phyloP scores from a whole-genome alignment of 2,888 invertebrate species.

The Cheilosia variabilis region DNA sequence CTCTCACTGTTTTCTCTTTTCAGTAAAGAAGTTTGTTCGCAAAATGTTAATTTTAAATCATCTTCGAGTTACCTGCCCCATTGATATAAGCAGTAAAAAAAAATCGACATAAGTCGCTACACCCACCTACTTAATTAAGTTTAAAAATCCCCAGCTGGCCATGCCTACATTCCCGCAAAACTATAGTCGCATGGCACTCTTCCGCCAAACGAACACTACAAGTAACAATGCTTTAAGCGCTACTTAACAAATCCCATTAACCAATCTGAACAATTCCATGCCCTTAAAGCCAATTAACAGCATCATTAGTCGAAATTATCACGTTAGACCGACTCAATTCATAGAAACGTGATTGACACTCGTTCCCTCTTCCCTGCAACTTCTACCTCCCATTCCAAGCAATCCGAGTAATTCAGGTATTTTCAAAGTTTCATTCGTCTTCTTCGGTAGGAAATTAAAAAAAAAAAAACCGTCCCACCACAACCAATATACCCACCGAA shows the following conservation, averaged over 20 bases:
- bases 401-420: slow-evolving; percentile 59
- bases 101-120: too few relatives aligned
- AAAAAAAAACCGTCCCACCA: neutral
- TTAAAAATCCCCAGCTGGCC: too few relatives aligned
- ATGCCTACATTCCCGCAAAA: neutral
- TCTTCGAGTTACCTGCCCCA: too few relatives aligned
- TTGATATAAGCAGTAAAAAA: too few relatives aligned
- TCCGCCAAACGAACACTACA: neutral
- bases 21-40: too few relatives aligned
- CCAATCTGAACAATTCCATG: slow-evolving; percentile 25
- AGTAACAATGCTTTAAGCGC: slow-evolving; percentile 4
- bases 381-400: slow-evolving; percentile 21
- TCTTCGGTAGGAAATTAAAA: neutral
- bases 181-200: neutral
- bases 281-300: slow-evolving; percentile 58
- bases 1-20: too few relatives aligned
- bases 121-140: too few relatives aligned
- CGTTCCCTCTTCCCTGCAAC: slow-evolving; percentile 33
- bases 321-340: slow-evolving; percentile 31
- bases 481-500: slow-evolving; percentile 40
- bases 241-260: slow-evolving; percentile 40
- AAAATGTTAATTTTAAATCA: too few relatives aligned
- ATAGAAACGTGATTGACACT: slow-evolving; percentile 54
- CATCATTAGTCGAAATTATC: slow-evolving; percentile 62
- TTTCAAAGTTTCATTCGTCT: slow-evolving; percentile 51